These are phyloP conservation scores for Bubo blakistoni DNA, from an alignment of 2,113 vertebrate genomes.

Conservation along the genomic window DNA sequence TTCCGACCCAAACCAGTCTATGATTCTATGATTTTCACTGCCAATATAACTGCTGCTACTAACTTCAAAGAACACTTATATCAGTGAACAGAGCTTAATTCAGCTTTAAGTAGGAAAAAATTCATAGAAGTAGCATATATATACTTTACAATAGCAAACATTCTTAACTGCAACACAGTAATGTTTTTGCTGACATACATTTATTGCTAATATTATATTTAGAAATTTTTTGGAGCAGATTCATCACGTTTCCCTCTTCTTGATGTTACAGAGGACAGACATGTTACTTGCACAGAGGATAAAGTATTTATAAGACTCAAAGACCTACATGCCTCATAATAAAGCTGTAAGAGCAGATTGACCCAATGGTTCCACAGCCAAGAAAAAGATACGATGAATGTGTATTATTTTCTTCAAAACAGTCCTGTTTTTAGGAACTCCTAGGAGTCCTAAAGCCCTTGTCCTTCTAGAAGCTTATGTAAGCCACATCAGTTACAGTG, in stretches of 20 bases:
- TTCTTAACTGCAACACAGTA: background rate
- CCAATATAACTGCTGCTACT: background rate
- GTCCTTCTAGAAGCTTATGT: background rate
- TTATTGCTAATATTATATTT: background rate
- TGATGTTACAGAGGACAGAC: background rate
- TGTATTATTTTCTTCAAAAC: background rate
- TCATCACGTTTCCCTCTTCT: background rate
- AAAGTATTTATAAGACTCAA: background rate
- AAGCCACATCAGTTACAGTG: background rate
- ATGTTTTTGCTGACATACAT: background rate
- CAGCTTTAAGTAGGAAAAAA: background rate
- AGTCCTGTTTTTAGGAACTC: background rate
- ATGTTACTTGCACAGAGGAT: background rate
- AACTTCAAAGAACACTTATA: background rate
- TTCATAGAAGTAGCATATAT: background rate
- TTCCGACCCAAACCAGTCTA: too few species aligned
- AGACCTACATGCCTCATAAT: background rate
- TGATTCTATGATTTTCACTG: background rate
- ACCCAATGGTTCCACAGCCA: background rate
- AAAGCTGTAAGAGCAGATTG: background rate
- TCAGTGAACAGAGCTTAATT: background rate
- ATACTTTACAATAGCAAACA: background rate
- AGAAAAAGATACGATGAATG: background rate
- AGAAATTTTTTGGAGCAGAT: background rate
- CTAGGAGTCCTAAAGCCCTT: background rate